Conservation (phyloP, 2,888 invertebrate genomes). For the Sialis fuliginosa region DNA sequence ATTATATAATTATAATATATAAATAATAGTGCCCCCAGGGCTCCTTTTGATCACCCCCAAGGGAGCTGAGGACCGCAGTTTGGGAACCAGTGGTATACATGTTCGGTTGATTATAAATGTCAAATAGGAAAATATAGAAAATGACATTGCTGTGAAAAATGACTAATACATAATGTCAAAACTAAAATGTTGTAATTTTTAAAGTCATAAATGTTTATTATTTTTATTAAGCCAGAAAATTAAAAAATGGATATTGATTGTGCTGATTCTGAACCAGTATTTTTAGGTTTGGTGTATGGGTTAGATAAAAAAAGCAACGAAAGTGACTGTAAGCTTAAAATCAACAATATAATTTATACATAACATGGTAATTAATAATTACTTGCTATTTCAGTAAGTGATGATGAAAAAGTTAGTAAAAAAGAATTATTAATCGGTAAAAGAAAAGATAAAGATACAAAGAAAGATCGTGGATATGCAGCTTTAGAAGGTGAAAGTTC, state of each 20-base stretch:
- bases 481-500: constrained; percentile 88
- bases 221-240: neutral
- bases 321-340: constrained; percentile 54
- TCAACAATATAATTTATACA: constrained; percentile 2
- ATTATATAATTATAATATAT: no score
- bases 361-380: constrained; percentile 4
- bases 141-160: no score
- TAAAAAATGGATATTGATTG: constrained; percentile 61
- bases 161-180: no score
- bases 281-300: constrained; percentile 73
- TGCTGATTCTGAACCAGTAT: constrained; percentile 74
- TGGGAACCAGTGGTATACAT: no score
- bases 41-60: no score
- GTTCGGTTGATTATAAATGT: no score
- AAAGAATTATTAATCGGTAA: constrained; percentile 62
- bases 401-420: constrained; percentile 58
- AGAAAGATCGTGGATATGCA: constrained; percentile 80
- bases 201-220: no score
- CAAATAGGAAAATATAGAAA: no score
- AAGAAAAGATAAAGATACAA: constrained; percentile 67
- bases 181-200: no score
- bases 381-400: constrained; percentile 43
- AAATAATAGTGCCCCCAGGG: no score
- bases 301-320: constrained; percentile 59
- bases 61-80: no score